A percentile compares a stretch with the other conserved stretches of the same genome.
Evolutionary conservation across 23 tunicate genomes (phyloP).

Genomic region (Halocynthia roretzi): DNA sequence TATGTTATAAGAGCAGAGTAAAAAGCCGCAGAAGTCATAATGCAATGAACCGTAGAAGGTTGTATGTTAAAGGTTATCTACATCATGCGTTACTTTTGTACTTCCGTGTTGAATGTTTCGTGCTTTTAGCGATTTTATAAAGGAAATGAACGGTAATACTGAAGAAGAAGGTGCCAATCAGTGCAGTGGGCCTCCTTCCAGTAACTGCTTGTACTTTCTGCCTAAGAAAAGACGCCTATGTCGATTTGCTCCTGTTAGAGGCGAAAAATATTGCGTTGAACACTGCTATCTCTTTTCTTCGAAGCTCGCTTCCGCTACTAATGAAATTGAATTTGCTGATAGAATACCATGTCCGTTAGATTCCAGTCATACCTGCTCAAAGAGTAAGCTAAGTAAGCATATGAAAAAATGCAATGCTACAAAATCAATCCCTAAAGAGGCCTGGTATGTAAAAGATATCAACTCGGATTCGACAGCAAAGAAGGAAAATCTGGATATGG

Average conservation of each 20-base stretch:
- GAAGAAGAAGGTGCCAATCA: too few relatives aligned
- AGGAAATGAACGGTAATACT: too few relatives aligned
- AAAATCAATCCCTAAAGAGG: constrained; percentile 14
- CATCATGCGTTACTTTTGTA: too few relatives aligned
- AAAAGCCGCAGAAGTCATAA: too few relatives aligned
- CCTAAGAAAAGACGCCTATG: constrained; percentile 7
- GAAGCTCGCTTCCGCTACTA: not conserved
- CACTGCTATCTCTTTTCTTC: not conserved
- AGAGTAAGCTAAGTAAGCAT: constrained; percentile 5
- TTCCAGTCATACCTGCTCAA: constrained; percentile 23
- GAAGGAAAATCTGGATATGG: not conserved
- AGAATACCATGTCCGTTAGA: constrained; percentile 20
- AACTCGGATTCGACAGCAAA: not conserved
- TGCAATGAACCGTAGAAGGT: too few relatives aligned
- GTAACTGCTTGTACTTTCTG: constrained; percentile 7
- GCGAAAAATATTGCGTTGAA: constrained; percentile 16
- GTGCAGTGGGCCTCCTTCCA: too few relatives aligned
- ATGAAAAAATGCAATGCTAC: constrained; percentile 15
- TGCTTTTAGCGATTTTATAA: too few relatives aligned
- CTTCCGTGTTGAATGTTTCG: too few relatives aligned
- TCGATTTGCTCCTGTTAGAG: constrained; percentile 8
- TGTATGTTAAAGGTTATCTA: too few relatives aligned
- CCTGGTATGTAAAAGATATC: constrained; percentile 17
- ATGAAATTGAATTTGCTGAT: not conserved
- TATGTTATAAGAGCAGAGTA: too few relatives aligned